Evolutionary conservation across 2,888 invertebrate genomes (phyloP).

Genomic region (Athrips mouffetella): DNA sequence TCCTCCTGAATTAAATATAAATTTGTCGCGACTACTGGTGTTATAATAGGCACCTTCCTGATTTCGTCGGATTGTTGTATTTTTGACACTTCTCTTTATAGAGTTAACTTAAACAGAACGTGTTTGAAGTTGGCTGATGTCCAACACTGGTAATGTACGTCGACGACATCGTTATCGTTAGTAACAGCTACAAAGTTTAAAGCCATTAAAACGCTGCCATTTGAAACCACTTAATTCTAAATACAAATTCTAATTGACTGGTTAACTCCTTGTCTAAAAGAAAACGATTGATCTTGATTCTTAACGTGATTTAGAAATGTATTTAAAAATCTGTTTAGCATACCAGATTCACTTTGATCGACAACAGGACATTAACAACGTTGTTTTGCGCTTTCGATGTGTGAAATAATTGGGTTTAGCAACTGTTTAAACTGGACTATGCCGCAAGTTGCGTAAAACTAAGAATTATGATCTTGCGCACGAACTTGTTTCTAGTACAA

Average conservation of each 20-base stretch:
- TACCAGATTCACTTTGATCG: neutral
- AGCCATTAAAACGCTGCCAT: neutral
- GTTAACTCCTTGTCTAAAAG: too few relatives aligned
- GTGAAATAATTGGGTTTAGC: constrained; percentile 18
- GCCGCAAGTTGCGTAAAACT: constrained; percentile 23
- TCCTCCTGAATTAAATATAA: constrained; percentile 52
- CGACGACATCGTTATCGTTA: constrained; percentile 20
- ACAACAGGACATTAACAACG: constrained; percentile 27
- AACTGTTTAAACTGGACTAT: constrained; percentile 17
- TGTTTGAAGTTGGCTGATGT: constrained; percentile 53
- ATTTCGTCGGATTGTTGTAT: constrained; percentile 36
- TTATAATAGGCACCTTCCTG: constrained; percentile 36
- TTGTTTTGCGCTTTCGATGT: constrained; percentile 28
- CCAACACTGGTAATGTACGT: constrained; percentile 40
- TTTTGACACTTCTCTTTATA: constrained; percentile 38
- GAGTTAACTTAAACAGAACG: constrained; percentile 34
- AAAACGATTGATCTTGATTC: too few relatives aligned
- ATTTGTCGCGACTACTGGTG: constrained; percentile 25
- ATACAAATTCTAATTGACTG: neutral
- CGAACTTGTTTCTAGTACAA: neutral
- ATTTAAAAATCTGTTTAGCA: neutral
- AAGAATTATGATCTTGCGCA: constrained; percentile 23
- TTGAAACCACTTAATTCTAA: neutral
- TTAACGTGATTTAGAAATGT: neutral
- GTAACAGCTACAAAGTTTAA: neutral